Evolutionary conservation across 2,888 invertebrate species (phyloP), one percentile per base, ranked within the genome.

Genomic region (Eucriotettix oculatus): DNA sequence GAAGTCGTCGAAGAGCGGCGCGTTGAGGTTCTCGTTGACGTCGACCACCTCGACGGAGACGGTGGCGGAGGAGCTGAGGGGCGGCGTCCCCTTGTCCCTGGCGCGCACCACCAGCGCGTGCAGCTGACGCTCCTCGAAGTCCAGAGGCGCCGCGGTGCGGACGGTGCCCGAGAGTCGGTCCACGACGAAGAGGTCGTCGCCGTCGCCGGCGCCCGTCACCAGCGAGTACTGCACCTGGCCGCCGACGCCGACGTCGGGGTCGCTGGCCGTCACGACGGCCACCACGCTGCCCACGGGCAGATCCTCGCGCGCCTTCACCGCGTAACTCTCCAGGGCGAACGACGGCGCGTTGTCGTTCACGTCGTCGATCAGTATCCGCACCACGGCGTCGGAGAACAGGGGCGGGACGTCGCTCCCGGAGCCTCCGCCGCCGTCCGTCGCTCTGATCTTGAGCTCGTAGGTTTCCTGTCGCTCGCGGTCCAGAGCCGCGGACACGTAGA

Each of bases 11-110:
- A 96, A 96, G 65, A 78, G 77, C 1, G 96, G 94, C 59, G 91
- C 79, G 73, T 85, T 83, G 60, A 84, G 77, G 75, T 96, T 96
- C 75, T 96, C 96, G 75, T 97, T 93, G 16, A 96, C 95, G 75
- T 97, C 96, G 66, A 90, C 86, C 63, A 92, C 82, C 74, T 94
- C 91, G 59, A 97, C 82, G 58, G 87, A 81, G 44, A 55, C 41
- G 0, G 55, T 55, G 12, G 55, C 40, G 29, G 17, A n/a, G 29
- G 55, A 55, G 14, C 41, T 42, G 55, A 55, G 55, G 14, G 55
- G n/a, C 12, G 55, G 55, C 60, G 82, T 83, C 0, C 95, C 97
- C 43, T 84, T 82, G 76, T 97, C 96, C 56, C 83, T 82, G 1
- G 93, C 96, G 61, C 85, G 81, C 60, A 93, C 87, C 59, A 87